phyloP scores from a whole-genome alignment of 2,113 vertebrate species.

The Callaeas wilsoni region DNA sequence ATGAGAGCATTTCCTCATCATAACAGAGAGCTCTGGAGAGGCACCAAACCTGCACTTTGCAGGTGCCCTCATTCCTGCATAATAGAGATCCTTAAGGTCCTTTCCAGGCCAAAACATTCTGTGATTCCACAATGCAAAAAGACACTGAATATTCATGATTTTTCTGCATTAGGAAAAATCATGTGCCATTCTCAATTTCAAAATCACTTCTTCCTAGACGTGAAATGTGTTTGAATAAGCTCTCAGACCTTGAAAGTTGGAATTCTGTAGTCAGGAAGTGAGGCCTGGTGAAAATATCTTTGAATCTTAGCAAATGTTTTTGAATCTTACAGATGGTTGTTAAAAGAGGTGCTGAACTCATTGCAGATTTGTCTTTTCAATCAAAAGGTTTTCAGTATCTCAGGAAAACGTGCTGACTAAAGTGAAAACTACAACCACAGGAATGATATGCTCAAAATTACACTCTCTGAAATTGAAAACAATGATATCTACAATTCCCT shows the following conservation, averaged over 20 bases:
- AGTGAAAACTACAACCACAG: neutral
- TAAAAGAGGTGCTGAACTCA: neutral
- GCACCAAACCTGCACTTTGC: neutral
- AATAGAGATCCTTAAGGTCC: neutral
- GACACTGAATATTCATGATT: neutral
- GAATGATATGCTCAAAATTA: neutral
- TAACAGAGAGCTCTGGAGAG: neutral
- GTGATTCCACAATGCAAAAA: neutral
- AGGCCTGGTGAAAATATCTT: neutral
- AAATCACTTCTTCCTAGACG: neutral
- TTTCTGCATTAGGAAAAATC: neutral
- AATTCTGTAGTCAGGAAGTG: neutral
- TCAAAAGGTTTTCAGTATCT: neutral
- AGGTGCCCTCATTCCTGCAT: neutral
- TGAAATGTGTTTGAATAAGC: neutral
- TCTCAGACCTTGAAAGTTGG: neutral
- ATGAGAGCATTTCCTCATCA: neutral
- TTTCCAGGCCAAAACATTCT: neutral
- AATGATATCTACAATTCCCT: neutral
- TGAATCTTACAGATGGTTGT: neutral
- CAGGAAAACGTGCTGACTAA: neutral
- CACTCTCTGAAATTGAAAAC: neutral
- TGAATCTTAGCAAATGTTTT: neutral
- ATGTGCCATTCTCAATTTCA: neutral
- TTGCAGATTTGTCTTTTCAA: neutral